Evolutionary conservation across 1,140 invertebrate species (phyloP), one percentile per base, ranked within the genome.

Genomic region (Zaprionus ornatus): DNA sequence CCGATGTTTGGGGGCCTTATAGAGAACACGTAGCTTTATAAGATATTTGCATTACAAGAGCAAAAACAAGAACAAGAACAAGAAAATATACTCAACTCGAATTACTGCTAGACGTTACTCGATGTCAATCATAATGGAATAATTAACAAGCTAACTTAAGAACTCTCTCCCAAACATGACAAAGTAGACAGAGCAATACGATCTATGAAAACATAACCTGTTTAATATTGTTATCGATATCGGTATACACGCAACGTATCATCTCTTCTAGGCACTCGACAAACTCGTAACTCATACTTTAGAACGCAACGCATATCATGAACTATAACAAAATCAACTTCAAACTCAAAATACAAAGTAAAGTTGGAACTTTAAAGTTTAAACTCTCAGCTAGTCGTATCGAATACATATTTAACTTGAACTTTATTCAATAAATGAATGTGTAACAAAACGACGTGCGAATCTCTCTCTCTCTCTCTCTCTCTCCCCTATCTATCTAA

Each of bases 251-350:
- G 35, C 13, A 42, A 7, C 1, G 17, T 48, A 62, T 69, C 66
- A 61, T 74, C 59, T 60, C 63, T 65, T 66, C 37, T 65, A 50
- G 78, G 73, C 80, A 63, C 27, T 40, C 59, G 77, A 71, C 40
- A 62, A 69, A 74, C 35, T 81, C 67, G 74, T 29, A 82, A 85
- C 70, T 55, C 82, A 79, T 86, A 82, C 79, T 86, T 86, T 87
- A 87, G 70, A 67, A 87, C 73, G 69, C 80, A 67, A 87, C 45
- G 84, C 83, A 87, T 87, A 87, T 87, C 83, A 87, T 83, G 71
- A 61, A 68, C 63, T 75, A 62, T 54, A 73, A 59, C 56, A 52
- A 75, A 69, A 42, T 42, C n/a, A 42, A 45, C n/a, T 42, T 35
- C 12, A 35, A 35, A 13, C 35, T 37, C 13, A 15, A 37, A 13